Evolutionary conservation across 2,113 vertebrate genomes (phyloP).

Genomic region (Scophthalmus maximus): DNA sequence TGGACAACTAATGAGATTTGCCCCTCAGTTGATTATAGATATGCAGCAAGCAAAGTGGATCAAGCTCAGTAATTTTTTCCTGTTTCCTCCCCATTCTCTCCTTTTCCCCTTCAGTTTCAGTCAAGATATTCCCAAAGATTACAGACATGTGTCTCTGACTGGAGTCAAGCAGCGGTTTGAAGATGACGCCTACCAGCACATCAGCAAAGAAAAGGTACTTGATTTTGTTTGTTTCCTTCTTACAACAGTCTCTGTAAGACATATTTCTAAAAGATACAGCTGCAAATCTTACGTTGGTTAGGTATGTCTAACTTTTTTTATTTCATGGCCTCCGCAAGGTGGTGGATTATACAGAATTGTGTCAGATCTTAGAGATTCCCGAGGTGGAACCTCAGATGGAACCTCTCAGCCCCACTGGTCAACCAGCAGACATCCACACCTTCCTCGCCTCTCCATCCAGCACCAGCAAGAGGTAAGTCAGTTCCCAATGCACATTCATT

Average conservation of each 20-base stretch:
- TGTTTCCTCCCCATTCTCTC: background rate
- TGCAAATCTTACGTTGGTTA: background rate
- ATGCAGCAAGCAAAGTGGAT: conserved; percentile 39
- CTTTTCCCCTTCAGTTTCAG: conserved; percentile 85
- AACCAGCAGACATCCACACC: conserved; percentile 84
- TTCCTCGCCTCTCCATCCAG: conserved; percentile 94
- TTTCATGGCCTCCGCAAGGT: conserved; percentile 77
- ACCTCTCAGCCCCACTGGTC: conserved; percentile 76
- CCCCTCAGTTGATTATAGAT: conserved; percentile 35
- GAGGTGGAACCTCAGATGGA: conserved; percentile 79
- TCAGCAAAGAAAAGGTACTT: conserved; percentile 90
- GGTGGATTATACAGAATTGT: conserved; percentile 91
- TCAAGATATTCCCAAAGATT: conserved; percentile 92
- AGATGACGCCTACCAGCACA: conserved; percentile 89
- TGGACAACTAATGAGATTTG: conserved; percentile 64
- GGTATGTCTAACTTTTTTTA: background rate
- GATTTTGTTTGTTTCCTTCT: too few species aligned
- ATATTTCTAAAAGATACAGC: background rate
- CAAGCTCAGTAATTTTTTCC: conserved; percentile 6
- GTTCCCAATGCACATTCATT: background rate
- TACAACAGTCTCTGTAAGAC: too few species aligned
- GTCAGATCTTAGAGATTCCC: conserved; percentile 88
- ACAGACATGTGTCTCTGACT: conserved; percentile 91
- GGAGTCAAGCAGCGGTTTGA: conserved; percentile 97
- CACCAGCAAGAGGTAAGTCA: conserved; percentile 88